Base-by-base conservation (phyloP, 2,888 invertebrate species). In the Tetramorium bicarinatum region DNA sequence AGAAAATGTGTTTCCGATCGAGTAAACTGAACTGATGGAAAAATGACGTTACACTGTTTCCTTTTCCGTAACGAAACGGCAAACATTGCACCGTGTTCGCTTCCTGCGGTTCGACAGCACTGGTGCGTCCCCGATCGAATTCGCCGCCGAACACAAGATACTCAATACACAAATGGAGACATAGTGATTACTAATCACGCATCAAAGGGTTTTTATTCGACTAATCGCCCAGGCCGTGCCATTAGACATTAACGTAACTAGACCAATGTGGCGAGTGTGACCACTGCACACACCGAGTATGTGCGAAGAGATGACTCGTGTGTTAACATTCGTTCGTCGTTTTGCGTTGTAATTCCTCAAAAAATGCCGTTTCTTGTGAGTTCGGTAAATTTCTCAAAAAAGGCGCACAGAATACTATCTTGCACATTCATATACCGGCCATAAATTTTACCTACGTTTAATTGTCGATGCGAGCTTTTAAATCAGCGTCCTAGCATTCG, bases 141-240 rank as follows among this genome's bases (percentile, higher is more conserved):
- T 79, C 59, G 59, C 69, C 56, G 77, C 21, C 15, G n/a, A 54
- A 44, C 11, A 64, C 52, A 34, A 71, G 59, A 79, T 79, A 56
- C 56, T 77, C 67, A 77, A 34, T 69, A 71, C 71, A 71, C 47
- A 69, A 38, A 79, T 18, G 47, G 34, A 71, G 59, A 71, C 47
- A 71, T 9, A 79, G 67, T 69, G 56, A 79, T 69, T 69, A 79
- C 56, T 69, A 79, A 59, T 66, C 44, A 72, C 71, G 79, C 79
- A 79, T 79, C 59, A 79, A 59, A 49, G 59, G 79, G 34, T 71
- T 79, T 34, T 79, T 79, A 59, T 71, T 79, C 56, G 71, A 59
- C 71, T 71, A 79, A 69, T 67, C 77, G 54, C 41, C 77, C 56
- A 79, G 71, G 71, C 59, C 79, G 71, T 79, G 79, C 79, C 47